phyloP scores from a whole-genome alignment of 2,888 invertebrate species.

The Cantharis nigra region DNA sequence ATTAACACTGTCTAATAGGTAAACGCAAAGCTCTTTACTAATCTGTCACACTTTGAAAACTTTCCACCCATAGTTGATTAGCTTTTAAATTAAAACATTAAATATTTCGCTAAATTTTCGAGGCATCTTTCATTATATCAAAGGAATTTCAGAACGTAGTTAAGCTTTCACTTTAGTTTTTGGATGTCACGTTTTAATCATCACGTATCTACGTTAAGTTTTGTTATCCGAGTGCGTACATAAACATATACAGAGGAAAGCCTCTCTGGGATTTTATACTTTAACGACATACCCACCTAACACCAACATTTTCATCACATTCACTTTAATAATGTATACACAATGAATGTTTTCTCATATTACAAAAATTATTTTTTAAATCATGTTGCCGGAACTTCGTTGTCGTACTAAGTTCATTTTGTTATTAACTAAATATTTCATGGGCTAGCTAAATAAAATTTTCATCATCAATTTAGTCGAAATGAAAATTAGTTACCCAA shows the following conservation, averaged over 20 bases:
- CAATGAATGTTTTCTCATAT: neutral
- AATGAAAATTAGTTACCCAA: neutral
- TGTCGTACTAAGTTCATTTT: neutral
- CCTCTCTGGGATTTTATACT: conserved; percentile 5
- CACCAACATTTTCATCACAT: conserved; percentile 6
- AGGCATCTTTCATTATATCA: conserved; percentile 2
- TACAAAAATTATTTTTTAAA: neutral
- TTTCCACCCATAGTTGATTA: conserved; percentile 29
- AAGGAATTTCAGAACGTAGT: conserved; percentile 16
- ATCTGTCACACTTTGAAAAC: conserved; percentile 31
- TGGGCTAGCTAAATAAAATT: neutral
- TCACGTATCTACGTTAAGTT: conserved; percentile 13
- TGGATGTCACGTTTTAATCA: conserved; percentile 10
- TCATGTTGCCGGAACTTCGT: neutral
- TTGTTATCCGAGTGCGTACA: conserved; percentile 12
- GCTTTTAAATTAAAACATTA: conserved; percentile 31
- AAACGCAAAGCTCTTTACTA: conserved; percentile 29
- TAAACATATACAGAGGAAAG: conserved; percentile 5
- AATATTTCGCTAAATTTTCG: conserved; percentile 24
- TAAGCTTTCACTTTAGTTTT: conserved; percentile 16
- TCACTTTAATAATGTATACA: conserved; percentile 5
- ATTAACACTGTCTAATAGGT: conserved; percentile 32
- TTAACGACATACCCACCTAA: conserved; percentile 7
- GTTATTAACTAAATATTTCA: neutral
- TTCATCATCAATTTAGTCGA: neutral